These are phyloP conservation scores for Drosophila prostipennis DNA, from an alignment of 2,888 invertebrate species.

Conservation along the genomic window DNA sequence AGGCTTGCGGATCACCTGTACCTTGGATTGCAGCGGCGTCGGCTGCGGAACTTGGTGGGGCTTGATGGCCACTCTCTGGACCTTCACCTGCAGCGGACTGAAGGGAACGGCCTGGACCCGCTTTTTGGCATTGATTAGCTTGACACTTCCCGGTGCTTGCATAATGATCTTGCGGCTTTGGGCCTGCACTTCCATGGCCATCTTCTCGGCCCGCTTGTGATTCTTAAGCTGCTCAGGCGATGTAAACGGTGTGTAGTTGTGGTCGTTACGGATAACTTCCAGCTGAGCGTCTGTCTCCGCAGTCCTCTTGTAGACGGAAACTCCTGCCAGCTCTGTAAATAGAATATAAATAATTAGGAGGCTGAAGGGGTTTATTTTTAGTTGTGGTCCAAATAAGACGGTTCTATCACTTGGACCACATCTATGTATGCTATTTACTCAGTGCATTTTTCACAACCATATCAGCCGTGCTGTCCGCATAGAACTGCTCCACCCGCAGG, in stretches of 20 bases:
- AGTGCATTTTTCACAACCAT: slow-evolving; percentile 84
- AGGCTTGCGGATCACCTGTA: slow-evolving; percentile 25
- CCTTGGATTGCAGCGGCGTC: slow-evolving; percentile 8
- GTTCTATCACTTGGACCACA: background rate
- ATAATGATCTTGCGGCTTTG: slow-evolving; percentile 70
- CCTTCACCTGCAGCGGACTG: slow-evolving; percentile 28
- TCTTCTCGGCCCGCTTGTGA: slow-evolving; percentile 68
- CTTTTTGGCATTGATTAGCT: slow-evolving; percentile 66
- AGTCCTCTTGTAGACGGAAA: slow-evolving; percentile 80
- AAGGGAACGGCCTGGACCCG: slow-evolving; percentile 52
- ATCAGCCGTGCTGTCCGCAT: slow-evolving; percentile 85
- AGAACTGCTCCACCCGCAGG: slow-evolving; percentile 88
- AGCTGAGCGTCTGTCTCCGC: slow-evolving; percentile 82
- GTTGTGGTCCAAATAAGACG: background rate
- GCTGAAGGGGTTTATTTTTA: background rate
- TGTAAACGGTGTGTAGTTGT: slow-evolving; percentile 91
- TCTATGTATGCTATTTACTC: slow-evolving; percentile 69
- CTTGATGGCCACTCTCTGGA: slow-evolving; percentile 21
- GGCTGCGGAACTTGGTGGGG: slow-evolving; percentile 5
- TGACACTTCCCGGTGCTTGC: slow-evolving; percentile 56
- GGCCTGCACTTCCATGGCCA: slow-evolving; percentile 65
- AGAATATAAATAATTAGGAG: background rate
- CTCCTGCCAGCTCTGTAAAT: slow-evolving; percentile 80
- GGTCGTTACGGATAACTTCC: slow-evolving; percentile 89
- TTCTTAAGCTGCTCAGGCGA: slow-evolving; percentile 86